phyloP scores from a whole-genome alignment of 1,140 invertebrate genomes.

The Leptinotarsa texana region DNA sequence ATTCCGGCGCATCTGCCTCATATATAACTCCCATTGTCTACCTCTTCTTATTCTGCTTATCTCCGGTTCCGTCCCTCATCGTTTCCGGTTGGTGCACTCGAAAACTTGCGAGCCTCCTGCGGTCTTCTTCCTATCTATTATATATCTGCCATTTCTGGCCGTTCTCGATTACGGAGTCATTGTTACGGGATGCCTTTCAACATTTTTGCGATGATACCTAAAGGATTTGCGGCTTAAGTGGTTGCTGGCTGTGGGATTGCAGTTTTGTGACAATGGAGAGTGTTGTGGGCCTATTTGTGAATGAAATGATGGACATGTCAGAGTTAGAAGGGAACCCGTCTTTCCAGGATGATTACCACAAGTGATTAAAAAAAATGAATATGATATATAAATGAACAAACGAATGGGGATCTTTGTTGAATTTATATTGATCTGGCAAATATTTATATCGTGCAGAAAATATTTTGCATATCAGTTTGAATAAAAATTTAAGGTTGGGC shows the following conservation, averaged over 20 bases:
- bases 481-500: too few species aligned
- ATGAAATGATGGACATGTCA: too few species aligned
- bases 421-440: too few species aligned
- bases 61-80: constrained; percentile 53
- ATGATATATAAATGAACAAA: too few species aligned
- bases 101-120: constrained; percentile 47
- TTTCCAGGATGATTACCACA: too few species aligned
- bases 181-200: constrained; percentile 29
- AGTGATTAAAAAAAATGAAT: too few species aligned
- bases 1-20: constrained; percentile 46
- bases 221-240: constrained; percentile 28
- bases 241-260: constrained; percentile 16
- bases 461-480: too few species aligned
- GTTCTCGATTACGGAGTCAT: constrained; percentile 31
- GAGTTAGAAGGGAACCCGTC: too few species aligned
- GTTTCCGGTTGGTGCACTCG: constrained; percentile 52
- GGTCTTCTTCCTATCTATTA: constrained; percentile 48
- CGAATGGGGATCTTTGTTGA: too few species aligned
- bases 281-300: too few species aligned
- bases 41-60: constrained; percentile 55
- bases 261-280: neutral
- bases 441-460: too few species aligned
- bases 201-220: constrained; percentile 23
- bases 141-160: constrained; percentile 40
- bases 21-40: constrained; percentile 51